Base-by-base conservation (phyloP, 2,888 invertebrate genomes). In the Cerastoderma edule region DNA sequence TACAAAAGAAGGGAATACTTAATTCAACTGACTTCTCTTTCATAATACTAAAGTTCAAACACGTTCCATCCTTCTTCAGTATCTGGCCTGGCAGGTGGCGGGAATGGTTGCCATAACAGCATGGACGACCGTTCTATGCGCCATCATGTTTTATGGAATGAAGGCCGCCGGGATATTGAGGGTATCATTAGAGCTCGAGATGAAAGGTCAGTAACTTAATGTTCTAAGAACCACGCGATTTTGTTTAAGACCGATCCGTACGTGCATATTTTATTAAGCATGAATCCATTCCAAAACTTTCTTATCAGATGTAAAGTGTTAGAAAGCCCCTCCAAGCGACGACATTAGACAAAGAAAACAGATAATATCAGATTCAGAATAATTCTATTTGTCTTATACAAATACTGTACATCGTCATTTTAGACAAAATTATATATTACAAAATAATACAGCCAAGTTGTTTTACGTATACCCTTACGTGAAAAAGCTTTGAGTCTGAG, bases 71-170 rank as follows among this genome's bases (percentile, higher is more conserved):
- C 24, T 56, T 46, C 78, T 79, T 0, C 83, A 88, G 88, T 66
- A 80, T n/a, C 85, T 94, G 28, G 91, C 87, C 1, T 93, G 93
- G 91, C 93, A 94, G 72, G 48, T 93, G 33, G 80, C 75, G 0
- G 94, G 94, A 13, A 88, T 92, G 1, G 71, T 89, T 16, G 89
- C 93, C 8, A 94, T 94, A 53, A 87, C 92, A 5, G 80, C 83
- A 0, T 94, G 94, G 94, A 91, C 93, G 0, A 87, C 88, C 2
- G 76, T 88, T 0, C 86, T 92, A 24, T 92, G 92, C 83, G 68
- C 86, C n/a, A 72, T 93, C 6, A 89, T 94, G 78, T 94, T 94
- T 84, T 92, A 91, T 6, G 46, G 88, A 5, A 88, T 94, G 32
- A 92, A 91, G 72, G 54, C 88, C 22, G 68, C 89, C 10, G 82